Evolutionary conservation across 2,888 invertebrate genomes (phyloP).

Genomic region (Dynastes hyllus): DNA sequence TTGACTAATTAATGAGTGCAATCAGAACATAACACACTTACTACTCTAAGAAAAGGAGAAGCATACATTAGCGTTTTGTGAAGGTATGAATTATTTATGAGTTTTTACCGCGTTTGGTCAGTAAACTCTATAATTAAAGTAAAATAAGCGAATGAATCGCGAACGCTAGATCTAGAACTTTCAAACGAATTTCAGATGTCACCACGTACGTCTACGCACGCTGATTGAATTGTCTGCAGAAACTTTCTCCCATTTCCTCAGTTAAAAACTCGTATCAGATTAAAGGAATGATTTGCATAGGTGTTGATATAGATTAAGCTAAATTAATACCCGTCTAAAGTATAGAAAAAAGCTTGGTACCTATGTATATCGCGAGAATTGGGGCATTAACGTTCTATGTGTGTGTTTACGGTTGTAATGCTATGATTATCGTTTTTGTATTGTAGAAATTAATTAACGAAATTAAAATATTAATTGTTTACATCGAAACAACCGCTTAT

Average conservation of each 20-base stretch:
- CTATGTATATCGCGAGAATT: neutral
- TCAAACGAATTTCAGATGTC: constrained; percentile 15
- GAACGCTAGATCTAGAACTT: neutral
- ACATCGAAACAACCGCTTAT: constrained; percentile 8
- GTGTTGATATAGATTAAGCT: neutral
- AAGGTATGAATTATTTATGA: constrained; percentile 41
- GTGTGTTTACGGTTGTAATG: neutral
- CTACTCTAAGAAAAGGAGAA: constrained; percentile 5
- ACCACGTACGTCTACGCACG: neutral
- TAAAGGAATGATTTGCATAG: neutral
- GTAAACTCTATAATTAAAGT: constrained; percentile 35
- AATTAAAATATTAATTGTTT: constrained; percentile 34
- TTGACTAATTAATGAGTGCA: constrained; percentile 22
- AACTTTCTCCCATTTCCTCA: constrained; percentile 6
- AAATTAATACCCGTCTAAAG: neutral
- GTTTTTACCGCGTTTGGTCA: constrained; percentile 26
- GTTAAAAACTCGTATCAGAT: neutral
- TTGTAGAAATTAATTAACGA: constrained; percentile 25
- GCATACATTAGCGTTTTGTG: constrained; percentile 6
- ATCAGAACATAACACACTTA: constrained; percentile 30
- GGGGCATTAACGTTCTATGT: constrained; percentile 17
- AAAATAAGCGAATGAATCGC: constrained; percentile 15
- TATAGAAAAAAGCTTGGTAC: neutral
- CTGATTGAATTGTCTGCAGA: neutral
- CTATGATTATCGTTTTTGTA: constrained; percentile 10